A percentile compares a stretch with the other conserved stretches of the same genome.
Evolutionary conservation across 2,113 vertebrate genomes (phyloP).

Genomic region (Amblyornis subalaris): DNA sequence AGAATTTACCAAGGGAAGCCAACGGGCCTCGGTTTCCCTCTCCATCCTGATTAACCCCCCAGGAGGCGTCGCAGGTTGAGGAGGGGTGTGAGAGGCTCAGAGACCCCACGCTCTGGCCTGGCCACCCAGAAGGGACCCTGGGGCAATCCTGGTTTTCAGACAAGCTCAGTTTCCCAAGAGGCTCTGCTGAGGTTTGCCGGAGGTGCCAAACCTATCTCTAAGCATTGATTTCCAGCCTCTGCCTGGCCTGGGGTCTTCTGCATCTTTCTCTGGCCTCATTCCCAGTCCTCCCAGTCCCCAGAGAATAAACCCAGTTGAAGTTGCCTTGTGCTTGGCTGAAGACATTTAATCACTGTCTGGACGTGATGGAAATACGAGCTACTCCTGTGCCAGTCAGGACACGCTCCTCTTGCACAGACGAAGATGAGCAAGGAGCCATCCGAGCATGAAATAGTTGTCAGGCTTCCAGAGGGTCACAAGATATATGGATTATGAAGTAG

Average conservation of each 20-base stretch:
- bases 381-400: conserved; percentile 47
- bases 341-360: conserved; percentile 20
- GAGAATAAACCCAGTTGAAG: not conserved
- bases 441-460: conserved; percentile 63
- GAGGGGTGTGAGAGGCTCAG: rapidly evolving
- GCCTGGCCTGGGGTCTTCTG: not conserved
- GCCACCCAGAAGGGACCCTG: not conserved
- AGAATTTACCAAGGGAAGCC: not conserved
- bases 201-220: not conserved
- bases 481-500: conserved; percentile 61
- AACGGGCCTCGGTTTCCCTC: not conserved
- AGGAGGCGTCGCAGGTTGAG: rapidly evolving
- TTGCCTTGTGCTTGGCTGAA: conserved; percentile 13
- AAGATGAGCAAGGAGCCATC: conserved; percentile 49
- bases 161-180: not conserved
- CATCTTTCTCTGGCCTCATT: not conserved
- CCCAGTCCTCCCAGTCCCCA: not conserved
- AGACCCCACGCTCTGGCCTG: not conserved
- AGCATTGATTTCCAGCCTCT: not conserved
- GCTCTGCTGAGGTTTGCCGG: not conserved
- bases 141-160: not conserved
- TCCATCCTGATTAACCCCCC: rapidly evolving
- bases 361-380: not conserved
- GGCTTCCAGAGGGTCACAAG: conserved; percentile 62
- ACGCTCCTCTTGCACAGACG: not conserved